These are phyloP conservation scores for Apeira syringaria DNA, from an alignment of 2,888 invertebrate species.

Conservation along the genomic window DNA sequence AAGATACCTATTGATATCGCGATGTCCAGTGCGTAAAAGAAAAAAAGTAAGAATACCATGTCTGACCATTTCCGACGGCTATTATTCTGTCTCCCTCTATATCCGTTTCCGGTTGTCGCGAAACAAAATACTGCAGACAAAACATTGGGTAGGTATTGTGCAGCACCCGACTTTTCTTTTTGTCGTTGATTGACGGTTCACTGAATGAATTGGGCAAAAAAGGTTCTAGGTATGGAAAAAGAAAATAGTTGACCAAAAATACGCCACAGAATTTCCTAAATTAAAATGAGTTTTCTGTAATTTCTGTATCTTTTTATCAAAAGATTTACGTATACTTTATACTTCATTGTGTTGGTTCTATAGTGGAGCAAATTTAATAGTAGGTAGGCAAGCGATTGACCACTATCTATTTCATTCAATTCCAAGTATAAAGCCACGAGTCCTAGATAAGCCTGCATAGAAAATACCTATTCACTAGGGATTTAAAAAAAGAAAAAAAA, in stretches of 20 bases:
- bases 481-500: too few relatives aligned
- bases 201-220: slow-evolving; percentile 14
- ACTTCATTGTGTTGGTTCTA: too few relatives aligned
- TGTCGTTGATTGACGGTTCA: slow-evolving; percentile 28
- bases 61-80: slow-evolving; percentile 84
- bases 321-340: too few relatives aligned
- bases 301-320: too few relatives aligned
- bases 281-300: too few relatives aligned
- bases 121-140: slow-evolving; percentile 77
- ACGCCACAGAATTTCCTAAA: too few relatives aligned
- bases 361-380: too few relatives aligned
- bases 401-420: too few relatives aligned
- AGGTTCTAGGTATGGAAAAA: slow-evolving; percentile 1
- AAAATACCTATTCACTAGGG: too few relatives aligned
- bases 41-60: slow-evolving; percentile 79
- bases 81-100: slow-evolving; percentile 83
- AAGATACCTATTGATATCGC: slow-evolving; percentile 60
- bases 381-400: too few relatives aligned
- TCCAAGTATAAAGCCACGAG: too few relatives aligned
- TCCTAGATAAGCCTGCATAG: too few relatives aligned
- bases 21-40: slow-evolving; percentile 70
- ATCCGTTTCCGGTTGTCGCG: slow-evolving; percentile 81
- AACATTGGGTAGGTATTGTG: slow-evolving; percentile 37
- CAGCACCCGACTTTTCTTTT: slow-evolving; percentile 24
- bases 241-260: neutral